Evolutionary conservation across 2,113 vertebrate genomes (phyloP).

Genomic region (Ctenodactylus gundi): DNA sequence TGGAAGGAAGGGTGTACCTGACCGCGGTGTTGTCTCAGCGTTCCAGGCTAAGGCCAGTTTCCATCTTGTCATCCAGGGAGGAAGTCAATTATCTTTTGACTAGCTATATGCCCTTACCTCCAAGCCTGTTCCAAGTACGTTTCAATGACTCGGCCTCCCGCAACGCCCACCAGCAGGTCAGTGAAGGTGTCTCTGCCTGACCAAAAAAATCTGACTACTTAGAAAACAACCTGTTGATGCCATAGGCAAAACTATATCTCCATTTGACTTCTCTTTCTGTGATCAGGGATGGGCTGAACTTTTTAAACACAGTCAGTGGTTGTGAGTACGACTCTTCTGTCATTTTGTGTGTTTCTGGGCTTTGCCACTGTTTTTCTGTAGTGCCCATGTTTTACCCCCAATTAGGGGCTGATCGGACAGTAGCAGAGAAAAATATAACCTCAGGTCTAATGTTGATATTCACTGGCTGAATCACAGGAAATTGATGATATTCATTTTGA

Average conservation of each 20-base stretch:
- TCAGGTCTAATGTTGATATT: background rate
- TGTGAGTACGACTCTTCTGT: background rate
- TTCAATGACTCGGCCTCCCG: too few relatives aligned
- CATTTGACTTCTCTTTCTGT: background rate
- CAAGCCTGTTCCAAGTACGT: too few relatives aligned
- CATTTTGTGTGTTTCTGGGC: background rate
- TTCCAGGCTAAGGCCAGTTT: too few relatives aligned
- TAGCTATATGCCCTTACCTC: too few relatives aligned
- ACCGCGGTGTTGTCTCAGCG: too few relatives aligned
- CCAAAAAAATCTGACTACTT: background rate
- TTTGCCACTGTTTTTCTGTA: background rate
- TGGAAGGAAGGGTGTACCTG: too few relatives aligned
- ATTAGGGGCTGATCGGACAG: too few relatives aligned
- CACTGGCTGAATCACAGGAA: background rate
- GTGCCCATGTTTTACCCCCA: background rate
- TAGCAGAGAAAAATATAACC: background rate
- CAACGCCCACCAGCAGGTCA: background rate
- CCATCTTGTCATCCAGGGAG: too few relatives aligned
- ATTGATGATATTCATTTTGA: background rate
- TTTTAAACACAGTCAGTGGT: background rate
- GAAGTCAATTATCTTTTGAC: too few relatives aligned
- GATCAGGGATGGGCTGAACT: background rate
- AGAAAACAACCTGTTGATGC: background rate
- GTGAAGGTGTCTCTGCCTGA: too few relatives aligned
- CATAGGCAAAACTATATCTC: background rate